Conservation (phyloP, 2,113 vertebrate genomes). For the Hemicordylus capensis region DNA sequence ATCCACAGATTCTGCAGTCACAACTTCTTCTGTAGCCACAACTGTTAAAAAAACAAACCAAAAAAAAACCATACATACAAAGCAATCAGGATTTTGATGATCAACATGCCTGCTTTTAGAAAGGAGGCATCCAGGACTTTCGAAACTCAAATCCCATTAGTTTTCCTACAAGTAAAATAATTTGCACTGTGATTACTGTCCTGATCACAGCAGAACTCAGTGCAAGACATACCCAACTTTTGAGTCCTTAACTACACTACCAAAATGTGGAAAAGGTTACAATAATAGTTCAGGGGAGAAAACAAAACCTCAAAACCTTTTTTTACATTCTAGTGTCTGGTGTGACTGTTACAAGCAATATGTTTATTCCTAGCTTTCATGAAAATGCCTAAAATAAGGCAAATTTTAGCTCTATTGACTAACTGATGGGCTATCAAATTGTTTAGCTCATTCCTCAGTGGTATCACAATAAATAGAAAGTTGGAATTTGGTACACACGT, state of each 20-base stretch:
- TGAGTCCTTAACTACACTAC: neutral
- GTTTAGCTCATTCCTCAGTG: neutral
- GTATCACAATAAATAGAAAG: neutral
- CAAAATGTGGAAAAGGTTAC: neutral
- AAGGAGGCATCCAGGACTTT: neutral
- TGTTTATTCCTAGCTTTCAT: neutral
- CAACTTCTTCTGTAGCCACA: constrained; percentile 87
- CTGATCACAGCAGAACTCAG: neutral
- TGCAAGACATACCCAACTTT: neutral
- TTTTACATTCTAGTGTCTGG: neutral
- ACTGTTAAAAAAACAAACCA: constrained; percentile 75
- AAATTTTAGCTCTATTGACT: neutral
- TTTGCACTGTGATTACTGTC: neutral
- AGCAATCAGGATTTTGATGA: constrained; percentile 11
- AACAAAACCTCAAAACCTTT: neutral
- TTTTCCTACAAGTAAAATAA: neutral
- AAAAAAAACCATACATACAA: constrained; percentile 1
- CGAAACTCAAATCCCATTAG: neutral
- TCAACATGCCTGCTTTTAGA: constrained; percentile 25
- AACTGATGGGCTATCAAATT: neutral
- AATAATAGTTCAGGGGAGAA: neutral
- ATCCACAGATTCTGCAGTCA: constrained; percentile 88
- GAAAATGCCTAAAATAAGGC: neutral
- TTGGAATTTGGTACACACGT: neutral
- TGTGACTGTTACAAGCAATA: neutral